Evolutionary conservation across 2,113 vertebrate species (phyloP).

Genomic region (Petromus typicus): DNA sequence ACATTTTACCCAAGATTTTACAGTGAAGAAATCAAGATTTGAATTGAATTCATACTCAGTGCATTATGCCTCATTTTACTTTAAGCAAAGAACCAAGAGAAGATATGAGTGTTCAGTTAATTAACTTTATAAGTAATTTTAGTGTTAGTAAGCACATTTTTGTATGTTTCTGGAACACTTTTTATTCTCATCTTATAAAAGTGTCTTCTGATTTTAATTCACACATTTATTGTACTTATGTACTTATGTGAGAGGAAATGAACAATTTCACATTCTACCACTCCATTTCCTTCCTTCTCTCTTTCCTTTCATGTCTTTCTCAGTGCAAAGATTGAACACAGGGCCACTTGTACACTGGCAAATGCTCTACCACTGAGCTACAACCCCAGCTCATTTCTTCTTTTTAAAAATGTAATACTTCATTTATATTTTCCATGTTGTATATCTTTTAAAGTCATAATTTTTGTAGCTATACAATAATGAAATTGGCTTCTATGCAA

Average conservation of each 20-base stretch:
- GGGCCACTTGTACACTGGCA: not conserved
- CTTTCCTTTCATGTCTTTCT: not conserved
- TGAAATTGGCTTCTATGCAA: not conserved
- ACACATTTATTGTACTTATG: not conserved
- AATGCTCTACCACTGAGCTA: not conserved
- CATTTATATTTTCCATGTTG: slow-evolving; percentile 9
- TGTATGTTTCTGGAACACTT: not conserved
- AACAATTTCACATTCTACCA: not conserved
- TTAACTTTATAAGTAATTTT: slow-evolving; percentile 44
- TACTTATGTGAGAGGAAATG: not conserved
- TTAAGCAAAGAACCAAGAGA: not conserved
- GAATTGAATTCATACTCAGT: not conserved
- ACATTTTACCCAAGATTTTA: not conserved
- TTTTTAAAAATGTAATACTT: not conserved
- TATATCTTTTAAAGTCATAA: slow-evolving; percentile 26
- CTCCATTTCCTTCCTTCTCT: not conserved
- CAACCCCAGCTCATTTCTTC: not conserved
- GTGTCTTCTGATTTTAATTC: slow-evolving; percentile 19
- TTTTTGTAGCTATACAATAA: not conserved
- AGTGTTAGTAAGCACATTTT: slow-evolving; percentile 16
- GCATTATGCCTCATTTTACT: not conserved
- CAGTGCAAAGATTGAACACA: not conserved
- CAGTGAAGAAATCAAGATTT: not conserved
- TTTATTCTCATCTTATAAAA: slow-evolving; percentile 4
- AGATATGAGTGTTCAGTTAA: not conserved